Base-by-base conservation (phyloP, 2,113 vertebrate species). In the Thunnus thynnus region DNA sequence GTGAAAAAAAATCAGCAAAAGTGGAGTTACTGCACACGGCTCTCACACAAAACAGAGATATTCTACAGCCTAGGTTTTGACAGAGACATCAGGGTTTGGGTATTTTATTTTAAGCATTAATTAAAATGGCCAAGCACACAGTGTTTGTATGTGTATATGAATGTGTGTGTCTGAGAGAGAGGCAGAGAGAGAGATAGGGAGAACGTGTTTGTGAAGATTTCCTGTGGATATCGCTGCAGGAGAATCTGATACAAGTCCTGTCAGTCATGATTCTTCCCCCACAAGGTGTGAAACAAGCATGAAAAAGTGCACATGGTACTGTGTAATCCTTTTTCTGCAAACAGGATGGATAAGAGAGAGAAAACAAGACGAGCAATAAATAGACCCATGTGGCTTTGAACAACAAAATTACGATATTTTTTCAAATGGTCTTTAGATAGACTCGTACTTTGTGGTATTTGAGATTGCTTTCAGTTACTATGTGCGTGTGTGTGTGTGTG, bases 221-320 rank as follows among this genome's bases (percentile, higher is more conserved):
- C 80, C 75, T 80, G 89, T 57, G 66, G 86, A 76, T 79, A 86
- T 78, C 68, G 4, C 91, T 77, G 76, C 78, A 87, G 84, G 84
- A 82, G 69, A 72, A 87, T 83, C 80, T 83, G 85, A 88, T 88
- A 72, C 72, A 76, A 71, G 79, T 46, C 74, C 87, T 91, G 92
- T 93, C 92, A 92, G 62, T 91, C 88, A 92, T 58, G 72, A 86
- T 79, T 87, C 83, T 85, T 82, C 89, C 85, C 82, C 71, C 90
- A 88, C 77, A 86, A 90, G 80, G 83, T 92, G 88, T 90, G 86
- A 94, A 93, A 90, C 76, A 75, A 78, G 78, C 89, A 86, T 66
- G 81, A 72, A 86, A 70, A 88, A 86, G 72, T 86, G 73, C 82
- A 87, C 79, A 70, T 72, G 78, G 69, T 65, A 36, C 75, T 55